These are phyloP conservation scores for Tetramorium simillimum DNA, from an alignment of 1,140 invertebrate species.

Conservation along the genomic window DNA sequence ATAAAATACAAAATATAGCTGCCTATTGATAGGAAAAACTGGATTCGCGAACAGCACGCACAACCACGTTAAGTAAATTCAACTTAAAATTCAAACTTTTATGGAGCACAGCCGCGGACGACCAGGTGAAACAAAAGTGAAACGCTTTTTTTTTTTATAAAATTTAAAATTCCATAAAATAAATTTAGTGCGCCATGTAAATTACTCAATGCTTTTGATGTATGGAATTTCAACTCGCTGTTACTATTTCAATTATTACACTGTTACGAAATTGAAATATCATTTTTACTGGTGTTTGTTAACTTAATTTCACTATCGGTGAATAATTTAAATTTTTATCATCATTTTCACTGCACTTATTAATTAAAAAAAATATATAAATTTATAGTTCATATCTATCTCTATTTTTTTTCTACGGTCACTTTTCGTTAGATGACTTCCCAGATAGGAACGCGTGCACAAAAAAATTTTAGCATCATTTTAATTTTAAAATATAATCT, in stretches of 20 bases:
- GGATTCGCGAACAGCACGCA: constrained; percentile 1
- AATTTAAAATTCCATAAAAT: constrained; percentile 18
- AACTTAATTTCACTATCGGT: neutral
- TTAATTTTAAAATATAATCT: no score
- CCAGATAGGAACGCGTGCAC: no score
- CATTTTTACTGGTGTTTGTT: neutral
- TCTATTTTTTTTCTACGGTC: neutral
- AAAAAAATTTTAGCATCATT: no score
- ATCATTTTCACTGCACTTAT: neutral
- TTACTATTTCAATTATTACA: neutral
- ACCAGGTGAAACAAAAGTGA: neutral
- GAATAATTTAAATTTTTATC: neutral
- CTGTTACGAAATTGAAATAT: neutral
- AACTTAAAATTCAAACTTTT: constrained; percentile 36
- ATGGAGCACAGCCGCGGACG: neutral
- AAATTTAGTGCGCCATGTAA: neutral
- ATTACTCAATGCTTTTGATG: neutral
- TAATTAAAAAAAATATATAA: neutral
- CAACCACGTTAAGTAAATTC: constrained; percentile 46
- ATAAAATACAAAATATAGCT: constrained; percentile 34
- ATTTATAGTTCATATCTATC: neutral
- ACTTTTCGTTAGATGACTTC: neutral
- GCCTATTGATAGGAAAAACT: constrained; percentile 41
- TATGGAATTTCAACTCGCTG: neutral
- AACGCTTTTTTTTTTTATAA: constrained; percentile 19